phyloP scores from a whole-genome alignment of 2,113 vertebrate genomes.

The Nyctibius bracteatus region DNA sequence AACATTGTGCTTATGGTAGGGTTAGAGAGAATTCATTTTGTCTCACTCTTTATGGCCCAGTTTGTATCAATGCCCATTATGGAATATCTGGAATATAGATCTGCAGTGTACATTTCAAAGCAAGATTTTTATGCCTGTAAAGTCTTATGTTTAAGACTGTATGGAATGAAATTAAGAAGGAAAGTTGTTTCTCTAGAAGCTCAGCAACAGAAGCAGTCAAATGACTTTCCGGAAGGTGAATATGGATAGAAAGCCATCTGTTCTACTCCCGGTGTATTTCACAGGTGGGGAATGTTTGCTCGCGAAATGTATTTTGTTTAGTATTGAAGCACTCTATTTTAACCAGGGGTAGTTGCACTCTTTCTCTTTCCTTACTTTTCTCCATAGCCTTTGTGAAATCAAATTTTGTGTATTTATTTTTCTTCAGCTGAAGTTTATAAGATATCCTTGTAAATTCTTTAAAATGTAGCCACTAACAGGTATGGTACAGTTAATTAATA shows the following conservation, averaged over 20 bases:
- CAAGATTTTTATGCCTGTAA: background rate
- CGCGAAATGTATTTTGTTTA: background rate
- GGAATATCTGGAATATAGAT: background rate
- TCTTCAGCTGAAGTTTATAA: background rate
- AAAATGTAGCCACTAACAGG: background rate
- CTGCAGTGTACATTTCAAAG: background rate
- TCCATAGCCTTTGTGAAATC: background rate
- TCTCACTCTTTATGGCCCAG: background rate
- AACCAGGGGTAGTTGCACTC: background rate
- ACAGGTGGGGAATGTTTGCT: background rate
- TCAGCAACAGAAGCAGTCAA: background rate
- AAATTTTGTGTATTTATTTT: background rate
- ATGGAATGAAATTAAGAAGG: background rate
- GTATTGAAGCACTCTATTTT: background rate
- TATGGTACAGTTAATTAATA: background rate
- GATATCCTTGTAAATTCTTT: background rate
- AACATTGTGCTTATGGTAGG: background rate
- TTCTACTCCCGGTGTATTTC: background rate
- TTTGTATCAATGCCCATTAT: background rate
- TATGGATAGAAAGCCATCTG: constrained; percentile 8
- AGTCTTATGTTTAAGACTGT: background rate
- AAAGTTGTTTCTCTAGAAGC: background rate
- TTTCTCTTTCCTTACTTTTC: background rate
- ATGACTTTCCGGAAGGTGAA: background rate
- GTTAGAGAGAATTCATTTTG: background rate